Base-by-base conservation (phyloP, 2,888 invertebrate species). In the Pantelozetes paolii region DNA sequence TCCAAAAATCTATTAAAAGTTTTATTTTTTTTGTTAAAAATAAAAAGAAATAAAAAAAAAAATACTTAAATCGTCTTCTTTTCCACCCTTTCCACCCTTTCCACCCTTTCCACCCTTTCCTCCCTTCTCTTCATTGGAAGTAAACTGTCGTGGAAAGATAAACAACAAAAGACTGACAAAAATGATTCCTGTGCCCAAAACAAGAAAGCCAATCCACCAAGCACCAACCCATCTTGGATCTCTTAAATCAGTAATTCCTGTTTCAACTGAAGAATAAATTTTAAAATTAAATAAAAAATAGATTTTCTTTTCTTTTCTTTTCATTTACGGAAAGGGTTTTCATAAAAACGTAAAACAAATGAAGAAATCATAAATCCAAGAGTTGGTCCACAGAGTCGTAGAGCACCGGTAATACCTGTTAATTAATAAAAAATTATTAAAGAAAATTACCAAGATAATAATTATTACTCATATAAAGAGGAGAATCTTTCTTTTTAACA, bases 181-280 rank as follows among this genome's bases (percentile, higher is more conserved):
- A 0, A 77, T 62, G 2, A 78, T 45, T 2, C 73, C 59, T 11
- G 72, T 20, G 1, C 79, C 79, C 18, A 79, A 62, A 13, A 79
- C 74, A 13, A 78, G 28, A 67, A 79, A 79, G 40, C 79, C 79
- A 69, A 79, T 69, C 79, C 79, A 79, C 79, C 79, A 79, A 3
- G 79, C 79, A n/a, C 79, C 79, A 0, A 79, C 75, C 78, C 78
- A 79, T 28, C 78, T 76, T 5, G 79, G 79, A 71, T 79, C 79
- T 8, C 71, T 74, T 8, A 57, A 32, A 5, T 73, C 57, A 32
- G 72, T 74, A 28, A 79, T 76, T 0, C 77, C 77, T 1, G 78
- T 77, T 67, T 76, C 74, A 32, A 36, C 77, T 77, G 69, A 23
- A 48, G 18, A 50, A 48, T 6, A 28, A 71, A 18, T 20, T n/a